Evolutionary conservation across 2,113 vertebrate species (phyloP).

Genomic region (Cyanoliseus patagonus): DNA sequence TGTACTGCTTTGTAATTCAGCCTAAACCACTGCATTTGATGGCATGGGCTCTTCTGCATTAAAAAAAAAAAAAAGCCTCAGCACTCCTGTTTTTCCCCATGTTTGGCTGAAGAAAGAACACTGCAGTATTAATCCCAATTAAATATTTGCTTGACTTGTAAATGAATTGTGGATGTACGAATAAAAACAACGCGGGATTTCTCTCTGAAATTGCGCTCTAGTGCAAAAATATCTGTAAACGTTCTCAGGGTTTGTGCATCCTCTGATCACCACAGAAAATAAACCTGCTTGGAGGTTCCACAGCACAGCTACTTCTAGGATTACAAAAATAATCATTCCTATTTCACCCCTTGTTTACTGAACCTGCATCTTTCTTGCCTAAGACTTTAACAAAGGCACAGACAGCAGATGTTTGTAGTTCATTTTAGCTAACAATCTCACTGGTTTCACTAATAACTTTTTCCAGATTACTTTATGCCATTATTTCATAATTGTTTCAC

Average conservation of each 20-base stretch:
- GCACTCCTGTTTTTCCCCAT: rapidly evolving
- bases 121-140: not conserved
- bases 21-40: not conserved
- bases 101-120: not conserved
- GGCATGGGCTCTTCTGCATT: rapidly evolving
- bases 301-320: not conserved
- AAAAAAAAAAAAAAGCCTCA: not conserved
- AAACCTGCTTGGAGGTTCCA: not conserved
- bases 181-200: rapidly evolving
- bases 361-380: not conserved
- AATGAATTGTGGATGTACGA: not conserved
- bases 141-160: not conserved
- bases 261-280: rapidly evolving
- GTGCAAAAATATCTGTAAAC: rapidly evolving
- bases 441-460: not conserved
- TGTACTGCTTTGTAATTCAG: not conserved
- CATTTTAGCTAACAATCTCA: not conserved
- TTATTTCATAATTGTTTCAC: not conserved
- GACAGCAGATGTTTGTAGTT: not conserved
- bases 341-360: rapidly evolving
- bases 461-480: not conserved
- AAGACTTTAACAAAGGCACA: not conserved
- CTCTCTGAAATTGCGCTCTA: not conserved
- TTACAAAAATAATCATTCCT: rapidly evolving
- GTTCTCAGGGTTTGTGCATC: rapidly evolving